Percentiles rank a stretch among this genome's conserved stretches.
phyloP scores from a whole-genome alignment of 2,888 invertebrate genomes.

The Drosophila pullipes region DNA sequence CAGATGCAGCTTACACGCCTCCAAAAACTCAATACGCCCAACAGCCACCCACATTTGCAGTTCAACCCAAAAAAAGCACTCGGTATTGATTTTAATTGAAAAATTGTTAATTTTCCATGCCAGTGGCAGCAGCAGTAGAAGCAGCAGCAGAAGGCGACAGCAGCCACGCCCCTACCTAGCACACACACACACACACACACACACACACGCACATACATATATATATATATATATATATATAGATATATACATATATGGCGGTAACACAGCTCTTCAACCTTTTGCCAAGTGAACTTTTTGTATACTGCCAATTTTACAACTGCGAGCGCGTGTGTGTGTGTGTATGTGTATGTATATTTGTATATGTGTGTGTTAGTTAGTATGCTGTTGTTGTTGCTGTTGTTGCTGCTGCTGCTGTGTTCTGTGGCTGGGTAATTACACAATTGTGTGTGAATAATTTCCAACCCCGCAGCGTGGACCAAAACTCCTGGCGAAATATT shows the following conservation, averaged over 20 bases:
- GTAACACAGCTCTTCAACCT: slow-evolving; percentile 48
- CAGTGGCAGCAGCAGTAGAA: slow-evolving; percentile 55
- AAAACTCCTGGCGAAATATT: slow-evolving; percentile 28
- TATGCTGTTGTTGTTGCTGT: slow-evolving; percentile 19
- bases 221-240: slow-evolving; percentile 1
- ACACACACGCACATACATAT: slow-evolving; percentile 18
- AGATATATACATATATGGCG: background rate
- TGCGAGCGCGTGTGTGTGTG: slow-evolving; percentile 18
- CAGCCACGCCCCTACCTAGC: slow-evolving; percentile 53
- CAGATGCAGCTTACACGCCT: slow-evolving; percentile 57
- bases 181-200: slow-evolving; percentile 18
- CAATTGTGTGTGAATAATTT: slow-evolving; percentile 82
- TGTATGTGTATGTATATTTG: slow-evolving; percentile 10
- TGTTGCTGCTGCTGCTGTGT: slow-evolving; percentile 34
- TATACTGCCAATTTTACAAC: slow-evolving; percentile 50
- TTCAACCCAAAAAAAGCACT: slow-evolving; percentile 59
- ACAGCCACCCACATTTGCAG: slow-evolving; percentile 35
- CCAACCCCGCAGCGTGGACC: slow-evolving; percentile 51
- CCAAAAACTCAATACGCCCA: slow-evolving; percentile 1
- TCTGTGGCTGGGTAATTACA: slow-evolving; percentile 79
- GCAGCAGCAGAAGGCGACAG: slow-evolving; percentile 46
- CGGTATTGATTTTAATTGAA: slow-evolving; percentile 85
- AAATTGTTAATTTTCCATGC: slow-evolving; percentile 85
- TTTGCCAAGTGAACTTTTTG: slow-evolving; percentile 69
- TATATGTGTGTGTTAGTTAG: slow-evolving; percentile 17